Percentiles rank a stretch among this genome's conserved stretches.
These are phyloP conservation scores for Melanotaenia parkinsoni DNA, from an alignment of 2,797 vertebrate species.

Conservation along the genomic window DNA sequence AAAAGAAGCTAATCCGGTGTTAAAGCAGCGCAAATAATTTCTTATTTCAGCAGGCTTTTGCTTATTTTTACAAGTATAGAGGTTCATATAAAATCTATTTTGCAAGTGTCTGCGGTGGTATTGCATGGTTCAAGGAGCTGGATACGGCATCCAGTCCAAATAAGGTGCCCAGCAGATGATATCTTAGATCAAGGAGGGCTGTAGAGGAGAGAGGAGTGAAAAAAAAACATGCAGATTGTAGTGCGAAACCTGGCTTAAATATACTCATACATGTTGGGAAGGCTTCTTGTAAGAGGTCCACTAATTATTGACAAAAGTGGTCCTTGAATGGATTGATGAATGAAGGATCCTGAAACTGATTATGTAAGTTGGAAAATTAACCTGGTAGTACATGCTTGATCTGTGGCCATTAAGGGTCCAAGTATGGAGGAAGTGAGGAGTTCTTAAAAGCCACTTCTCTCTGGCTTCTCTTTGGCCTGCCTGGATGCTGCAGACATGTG, in stretches of 20 bases:
- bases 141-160: slow-evolving; percentile 56
- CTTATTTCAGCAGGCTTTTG: slow-evolving; percentile 35
- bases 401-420: slow-evolving; percentile 36
- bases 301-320: slow-evolving; percentile 64
- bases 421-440: slow-evolving; percentile 39
- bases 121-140: slow-evolving; percentile 64
- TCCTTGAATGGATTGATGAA: slow-evolving; percentile 22
- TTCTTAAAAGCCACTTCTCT: slow-evolving; percentile 67
- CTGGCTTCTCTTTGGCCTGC: slow-evolving; percentile 64
- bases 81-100: slow-evolving; percentile 56
- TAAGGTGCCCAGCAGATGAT: slow-evolving; percentile 69
- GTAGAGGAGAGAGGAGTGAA: slow-evolving; percentile 65
- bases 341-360: slow-evolving; percentile 56
- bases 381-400: slow-evolving; percentile 52
- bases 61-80: slow-evolving; percentile 25
- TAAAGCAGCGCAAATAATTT: slow-evolving; percentile 46
- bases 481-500: slow-evolving; percentile 69
- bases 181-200: slow-evolving; percentile 71
- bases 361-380: slow-evolving; percentile 57
- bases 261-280: slow-evolving; percentile 66
- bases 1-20: slow-evolving; percentile 35
- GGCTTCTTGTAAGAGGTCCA: slow-evolving; percentile 70
- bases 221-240: slow-evolving; percentile 44
- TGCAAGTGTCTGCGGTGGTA: slow-evolving; percentile 58
- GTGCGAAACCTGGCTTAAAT: slow-evolving; percentile 65